Evolutionary conservation across 2,888 invertebrate species (phyloP).

Genomic region (Machimus atricapillus): DNA sequence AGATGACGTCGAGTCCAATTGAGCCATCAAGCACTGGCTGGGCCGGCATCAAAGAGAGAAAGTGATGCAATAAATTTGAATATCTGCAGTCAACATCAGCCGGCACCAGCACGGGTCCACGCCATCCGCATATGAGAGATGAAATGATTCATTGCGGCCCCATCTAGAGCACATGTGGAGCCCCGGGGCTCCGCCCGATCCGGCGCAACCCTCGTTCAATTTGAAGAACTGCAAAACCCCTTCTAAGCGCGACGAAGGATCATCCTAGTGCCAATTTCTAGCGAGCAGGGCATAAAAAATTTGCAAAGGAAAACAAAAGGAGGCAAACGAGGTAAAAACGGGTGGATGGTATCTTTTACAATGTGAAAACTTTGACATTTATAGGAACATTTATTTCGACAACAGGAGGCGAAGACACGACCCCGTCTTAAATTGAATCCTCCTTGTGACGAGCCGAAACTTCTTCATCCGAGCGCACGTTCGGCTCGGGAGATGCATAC

Average conservation of each 20-base stretch:
- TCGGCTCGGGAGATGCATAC: neutral
- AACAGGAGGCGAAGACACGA: conserved; percentile 21
- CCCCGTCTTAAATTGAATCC: conserved; percentile 23
- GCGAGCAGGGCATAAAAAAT: conserved; percentile 19
- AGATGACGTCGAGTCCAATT: conserved; percentile 4
- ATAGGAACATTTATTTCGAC: conserved; percentile 37
- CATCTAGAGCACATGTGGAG: conserved; percentile 15
- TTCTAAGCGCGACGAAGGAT: neutral
- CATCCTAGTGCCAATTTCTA: conserved; percentile 7
- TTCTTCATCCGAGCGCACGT: neutral
- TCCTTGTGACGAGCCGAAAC: neutral
- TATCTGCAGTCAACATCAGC: conserved; percentile 46
- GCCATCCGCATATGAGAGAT: conserved; percentile 20
- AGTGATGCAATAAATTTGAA: conserved; percentile 47
- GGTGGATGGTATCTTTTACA: conserved; percentile 25
- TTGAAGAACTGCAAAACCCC: neutral
- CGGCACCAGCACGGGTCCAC: conserved; percentile 32
- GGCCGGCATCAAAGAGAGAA: conserved; percentile 35
- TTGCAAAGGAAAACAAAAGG: neutral
- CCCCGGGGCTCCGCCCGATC: neutral
- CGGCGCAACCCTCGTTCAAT: neutral
- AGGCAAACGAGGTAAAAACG: conserved; percentile 8
- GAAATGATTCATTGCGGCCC: conserved; percentile 35
- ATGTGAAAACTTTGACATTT: conserved; percentile 37
- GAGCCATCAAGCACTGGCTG: conserved; percentile 4